A percentile compares a stretch with the other conserved stretches of the same genome.
Conservation (phyloP, 2,888 invertebrate species). For the Smittia aterrima region DNA sequence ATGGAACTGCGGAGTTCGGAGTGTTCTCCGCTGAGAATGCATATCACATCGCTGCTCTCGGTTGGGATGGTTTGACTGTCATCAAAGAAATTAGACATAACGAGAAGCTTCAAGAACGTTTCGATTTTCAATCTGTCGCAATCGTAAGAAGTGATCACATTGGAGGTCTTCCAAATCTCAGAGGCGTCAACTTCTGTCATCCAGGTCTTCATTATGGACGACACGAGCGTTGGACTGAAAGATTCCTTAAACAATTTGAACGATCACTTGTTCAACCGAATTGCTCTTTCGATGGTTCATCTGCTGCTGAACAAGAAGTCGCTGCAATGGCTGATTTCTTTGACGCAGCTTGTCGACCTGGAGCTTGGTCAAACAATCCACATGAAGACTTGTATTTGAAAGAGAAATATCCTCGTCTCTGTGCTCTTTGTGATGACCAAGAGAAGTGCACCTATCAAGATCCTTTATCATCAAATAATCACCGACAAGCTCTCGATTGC, state of each 20-base stretch:
- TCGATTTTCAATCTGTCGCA: conserved; percentile 62
- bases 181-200: conserved; percentile 62
- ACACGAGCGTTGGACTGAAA: conserved; percentile 56
- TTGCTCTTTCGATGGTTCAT: conserved; percentile 50
- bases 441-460: conserved; percentile 46
- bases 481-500: conserved; percentile 59
- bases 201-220: conserved; percentile 60
- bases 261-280: conserved; percentile 47
- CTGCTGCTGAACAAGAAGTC: conserved; percentile 62
- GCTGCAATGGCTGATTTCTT: conserved; percentile 64
- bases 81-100: conserved; percentile 56
- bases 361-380: conserved; percentile 62
- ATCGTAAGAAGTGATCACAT: conserved; percentile 57
- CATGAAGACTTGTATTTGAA: conserved; percentile 59
- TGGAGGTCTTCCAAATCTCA: conserved; percentile 56
- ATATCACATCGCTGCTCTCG: conserved; percentile 56
- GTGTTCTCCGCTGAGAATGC: conserved; percentile 63
- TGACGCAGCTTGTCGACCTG: conserved; percentile 69
- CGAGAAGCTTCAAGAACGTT: conserved; percentile 53
- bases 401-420: conserved; percentile 57
- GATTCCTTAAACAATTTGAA: conserved; percentile 63
- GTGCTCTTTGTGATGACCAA: conserved; percentile 58
- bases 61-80: conserved; percentile 54
- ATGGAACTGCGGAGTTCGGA: conserved; percentile 60
- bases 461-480: conserved; percentile 51